Evolutionary conservation across 2,113 vertebrate genomes (phyloP).

Genomic region (Lamprotornis superbus): DNA sequence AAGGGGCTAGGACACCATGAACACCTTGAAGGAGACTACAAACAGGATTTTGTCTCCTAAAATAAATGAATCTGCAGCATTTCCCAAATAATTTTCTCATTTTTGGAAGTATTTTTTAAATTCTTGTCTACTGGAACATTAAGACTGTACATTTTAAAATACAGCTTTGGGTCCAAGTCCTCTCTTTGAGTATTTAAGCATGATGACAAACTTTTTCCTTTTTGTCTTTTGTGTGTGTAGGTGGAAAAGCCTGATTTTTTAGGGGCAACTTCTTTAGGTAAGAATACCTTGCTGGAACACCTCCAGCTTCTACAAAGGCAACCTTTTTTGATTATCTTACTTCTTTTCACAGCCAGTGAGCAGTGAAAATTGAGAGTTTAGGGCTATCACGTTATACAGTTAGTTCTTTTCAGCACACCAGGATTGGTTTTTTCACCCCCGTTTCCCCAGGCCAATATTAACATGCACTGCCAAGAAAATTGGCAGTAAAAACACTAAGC

Average conservation of each 20-base stretch:
- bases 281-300: not conserved
- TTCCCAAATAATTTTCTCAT: not conserved
- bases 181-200: not conserved
- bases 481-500: not conserved
- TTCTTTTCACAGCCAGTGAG: not conserved
- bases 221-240: not conserved
- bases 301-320: not conserved
- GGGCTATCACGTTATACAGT: not conserved
- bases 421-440: not conserved
- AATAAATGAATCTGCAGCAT: not conserved
- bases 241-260: not conserved
- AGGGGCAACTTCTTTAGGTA: not conserved
- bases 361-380: not conserved
- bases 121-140: not conserved
- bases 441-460: not conserved
- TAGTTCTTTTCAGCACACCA: not conserved
- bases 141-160: not conserved
- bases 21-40: not conserved
- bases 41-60: not conserved
- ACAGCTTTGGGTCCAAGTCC: not conserved
- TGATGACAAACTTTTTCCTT: not conserved
- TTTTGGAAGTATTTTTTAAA: not conserved
- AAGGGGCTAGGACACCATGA: not conserved
- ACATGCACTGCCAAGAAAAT: not conserved
- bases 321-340: not conserved